These are phyloP conservation scores for Neodon shergylaensis DNA, from an alignment of 2,113 vertebrate species.

Conservation along the genomic window DNA sequence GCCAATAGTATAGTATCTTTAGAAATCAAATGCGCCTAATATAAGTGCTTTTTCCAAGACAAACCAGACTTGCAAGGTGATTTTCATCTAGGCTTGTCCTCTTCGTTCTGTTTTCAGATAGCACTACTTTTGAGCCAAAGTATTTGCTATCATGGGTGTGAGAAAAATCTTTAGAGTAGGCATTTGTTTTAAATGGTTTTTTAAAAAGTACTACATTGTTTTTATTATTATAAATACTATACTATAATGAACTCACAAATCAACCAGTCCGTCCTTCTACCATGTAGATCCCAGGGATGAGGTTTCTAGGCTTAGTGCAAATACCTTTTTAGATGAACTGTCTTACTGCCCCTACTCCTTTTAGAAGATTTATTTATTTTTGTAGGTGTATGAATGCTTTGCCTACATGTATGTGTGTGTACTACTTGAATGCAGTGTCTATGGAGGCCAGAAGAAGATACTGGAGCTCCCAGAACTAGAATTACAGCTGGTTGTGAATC, in stretches of 20 bases:
- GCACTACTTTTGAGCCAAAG: slow-evolving; percentile 17
- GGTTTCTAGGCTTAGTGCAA: too few relatives aligned
- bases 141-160: neutral
- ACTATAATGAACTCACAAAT: neutral
- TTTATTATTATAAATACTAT: too few relatives aligned
- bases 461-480: neutral
- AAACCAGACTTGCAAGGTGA: neutral
- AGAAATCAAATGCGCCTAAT: neutral
- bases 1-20: neutral
- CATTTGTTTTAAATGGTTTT: neutral
- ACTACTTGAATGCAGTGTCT: neutral
- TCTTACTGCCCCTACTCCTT: neutral
- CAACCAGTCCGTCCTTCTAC: neutral
- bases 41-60: neutral
- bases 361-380: neutral
- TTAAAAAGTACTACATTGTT: too few relatives aligned
- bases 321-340: neutral
- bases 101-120: neutral
- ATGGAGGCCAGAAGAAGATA: neutral
- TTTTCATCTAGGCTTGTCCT: neutral
- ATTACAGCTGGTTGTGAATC: neutral
- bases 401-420: neutral
- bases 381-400: neutral
- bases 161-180: neutral
- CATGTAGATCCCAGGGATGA: neutral